Evolutionary conservation across 2,888 invertebrate species (phyloP), one percentile per base, ranked within the genome.

Genomic region (Tortricodes alternella): DNA sequence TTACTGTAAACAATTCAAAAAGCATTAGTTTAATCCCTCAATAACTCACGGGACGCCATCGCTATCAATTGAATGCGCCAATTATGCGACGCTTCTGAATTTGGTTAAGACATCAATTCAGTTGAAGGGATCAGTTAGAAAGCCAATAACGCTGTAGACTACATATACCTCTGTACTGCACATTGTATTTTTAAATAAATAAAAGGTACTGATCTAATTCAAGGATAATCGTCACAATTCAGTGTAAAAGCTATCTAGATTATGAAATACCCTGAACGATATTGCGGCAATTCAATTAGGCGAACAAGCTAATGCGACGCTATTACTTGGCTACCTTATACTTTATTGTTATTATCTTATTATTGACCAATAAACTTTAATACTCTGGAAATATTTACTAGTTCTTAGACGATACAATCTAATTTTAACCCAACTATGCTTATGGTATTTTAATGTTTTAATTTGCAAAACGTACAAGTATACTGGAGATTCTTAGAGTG

Each of bases 341-440:
- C 23, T 68, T 72, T 66, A 70, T 67, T 64, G 66, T 67, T 70
- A 73, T 71, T 70, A 61, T 59, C 61, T 59, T 65, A 71, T 72
- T 71, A 73, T 65, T 68, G 62, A 61, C 63, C 67, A 69, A 73
- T 69, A 64, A 68, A 44, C 7, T 18, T 15, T 29, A 18, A 37
- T 41, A 15, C 2, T n/a, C 27, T 11, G 29, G n/a, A 11, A 29
- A 18, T 44, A 9, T 24, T 24, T 2, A 18, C 29, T 4, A 29
- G 43, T 8, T 18, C 27, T 16, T 9, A 41, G 13, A 38, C 15
- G 24, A 29, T 29, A 29, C 15, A 18, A 43, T 29, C 27, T 44
- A 44, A 7, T 39, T 39, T 21, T 11, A 13, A 19, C n/a, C 8
- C 6, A 8, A 19, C 2, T 9, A 1, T n/a, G 13, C 11, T n/a